Percentiles rank a stretch among this genome's conserved stretches.
Evolutionary conservation across 2,797 vertebrate species (phyloP).

Genomic region (Allobates femoralis): DNA sequence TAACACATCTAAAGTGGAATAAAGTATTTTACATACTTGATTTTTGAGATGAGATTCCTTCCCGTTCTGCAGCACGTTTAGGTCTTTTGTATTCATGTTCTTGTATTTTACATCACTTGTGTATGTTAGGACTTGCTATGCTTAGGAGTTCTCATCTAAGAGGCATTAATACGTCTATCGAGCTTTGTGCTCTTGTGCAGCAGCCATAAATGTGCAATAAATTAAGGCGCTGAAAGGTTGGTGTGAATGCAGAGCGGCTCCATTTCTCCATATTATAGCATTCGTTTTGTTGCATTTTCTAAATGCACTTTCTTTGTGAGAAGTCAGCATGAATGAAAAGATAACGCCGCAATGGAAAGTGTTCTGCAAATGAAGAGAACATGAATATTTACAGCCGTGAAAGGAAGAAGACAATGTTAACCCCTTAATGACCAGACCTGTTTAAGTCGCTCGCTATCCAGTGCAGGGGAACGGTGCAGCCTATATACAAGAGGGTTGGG

Average conservation of each 20-base stretch:
- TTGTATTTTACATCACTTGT: neutral
- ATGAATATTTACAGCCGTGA: constrained; percentile 41
- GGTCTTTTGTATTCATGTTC: neutral
- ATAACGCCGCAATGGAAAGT: constrained; percentile 5
- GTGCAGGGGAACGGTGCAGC: too few relatives aligned
- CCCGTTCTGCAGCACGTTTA: neutral
- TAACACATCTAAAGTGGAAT: too few relatives aligned
- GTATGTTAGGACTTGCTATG: constrained; percentile 1
- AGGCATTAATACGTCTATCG: constrained; percentile 5
- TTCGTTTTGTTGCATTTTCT: constrained; percentile 44
- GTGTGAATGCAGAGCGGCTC: neutral
- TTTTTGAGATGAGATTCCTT: neutral
- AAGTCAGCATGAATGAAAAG: constrained; percentile 43
- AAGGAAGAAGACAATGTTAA: constrained; percentile 4
- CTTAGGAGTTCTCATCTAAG: neutral
- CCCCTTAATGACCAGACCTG: neutral
- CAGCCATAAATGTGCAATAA: constrained; percentile 34
- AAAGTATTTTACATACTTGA: neutral
- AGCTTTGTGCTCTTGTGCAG: constrained; percentile 14
- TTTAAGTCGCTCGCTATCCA: too few relatives aligned
- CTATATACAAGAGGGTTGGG: too few relatives aligned
- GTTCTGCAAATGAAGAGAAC: constrained; percentile 33
- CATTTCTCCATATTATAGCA: constrained; percentile 34
- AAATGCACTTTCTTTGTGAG: constrained; percentile 35
- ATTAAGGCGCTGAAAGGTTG: neutral